These are phyloP conservation scores for Arnoldichthys spilopterus DNA, from an alignment of 2,797 vertebrate species.

Conservation along the genomic window DNA sequence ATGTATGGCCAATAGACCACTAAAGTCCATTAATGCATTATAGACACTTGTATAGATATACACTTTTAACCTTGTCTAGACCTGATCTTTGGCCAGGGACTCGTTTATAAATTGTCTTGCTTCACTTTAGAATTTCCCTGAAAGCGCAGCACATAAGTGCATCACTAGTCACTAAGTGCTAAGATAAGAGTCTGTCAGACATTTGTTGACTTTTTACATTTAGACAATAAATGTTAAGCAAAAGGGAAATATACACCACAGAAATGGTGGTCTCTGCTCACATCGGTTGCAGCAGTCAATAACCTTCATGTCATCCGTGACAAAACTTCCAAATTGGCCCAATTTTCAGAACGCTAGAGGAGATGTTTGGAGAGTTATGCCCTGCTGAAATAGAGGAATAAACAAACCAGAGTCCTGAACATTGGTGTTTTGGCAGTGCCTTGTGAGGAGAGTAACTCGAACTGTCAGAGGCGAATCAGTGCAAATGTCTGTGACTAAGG, in stretches of 20 bases:
- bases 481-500: neutral
- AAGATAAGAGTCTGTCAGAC: conserved; percentile 35
- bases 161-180: conserved; percentile 36
- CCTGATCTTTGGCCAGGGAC: conserved; percentile 39
- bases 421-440: neutral
- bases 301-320: conserved; percentile 10
- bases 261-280: neutral
- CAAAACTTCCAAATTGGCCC: neutral
- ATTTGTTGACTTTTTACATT: conserved; percentile 18
- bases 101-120: conserved; percentile 33
- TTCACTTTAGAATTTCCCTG: conserved; percentile 37
- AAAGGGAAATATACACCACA: neutral
- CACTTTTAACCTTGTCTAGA: conserved; percentile 38
- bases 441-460: conserved; percentile 4
- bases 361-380: conserved; percentile 5
- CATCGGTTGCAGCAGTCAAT: neutral
- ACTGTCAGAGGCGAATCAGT: conserved; percentile 1
- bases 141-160: conserved; percentile 38
- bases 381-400: neutral
- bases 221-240: conserved; percentile 31
- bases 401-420: conserved; percentile 5
- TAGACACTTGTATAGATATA: conserved; percentile 26
- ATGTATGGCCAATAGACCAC: conserved; percentile 21
- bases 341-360: neutral
- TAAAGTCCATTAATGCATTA: conserved; percentile 38